Evolutionary conservation across 2,888 invertebrate species (phyloP), one percentile per base, ranked within the genome.

Genomic region (Halictus ligatus): DNA sequence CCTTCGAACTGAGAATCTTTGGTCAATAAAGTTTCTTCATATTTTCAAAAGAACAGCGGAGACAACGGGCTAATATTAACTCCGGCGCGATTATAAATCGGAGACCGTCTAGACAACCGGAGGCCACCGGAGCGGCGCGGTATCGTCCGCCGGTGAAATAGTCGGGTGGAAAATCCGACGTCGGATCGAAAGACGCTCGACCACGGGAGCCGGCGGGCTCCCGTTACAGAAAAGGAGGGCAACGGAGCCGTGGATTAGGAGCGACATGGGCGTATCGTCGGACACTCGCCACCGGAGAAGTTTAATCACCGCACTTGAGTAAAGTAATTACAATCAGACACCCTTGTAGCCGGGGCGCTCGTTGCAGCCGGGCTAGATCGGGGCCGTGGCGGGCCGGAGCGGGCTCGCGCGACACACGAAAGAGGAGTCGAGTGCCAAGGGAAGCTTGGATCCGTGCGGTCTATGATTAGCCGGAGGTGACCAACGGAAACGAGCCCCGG

Each of bases 321-420:
- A 92, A 94, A 94, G 94, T 95, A 95, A 95, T 95, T 95, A 95
- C 94, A 95, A 95, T 95, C 93, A 94, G 94, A 95, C 94, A 94
- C 95, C 94, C 93, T 93, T 92, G 94, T 93, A 89, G 84, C 21
- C 21, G 35, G 0, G 10, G 54, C 10, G 54, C 10, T 54, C 75
- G 80, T 85, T 29, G 60, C 29, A 18, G 18, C 2, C 35, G 81
- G n/a, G 67, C 25, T 69, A 85, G 72, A 48, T 80, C 46, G 75
- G 48, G n/a, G 13, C 29, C 54, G 84, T 64, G 2, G n/a, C n/a
- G n/a, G 54, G 29, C 8, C 69, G 72, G 40, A 67, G 48, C 46
- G 71, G 48, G 84, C 80, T 73, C 78, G 85, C 82, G 73, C 48
- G 50, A 74, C 81, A 79, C 79, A 86, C 89, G 92, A 93, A 91